These are phyloP conservation scores for Miltochrista miniata DNA, from an alignment of 2,888 invertebrate genomes.

Conservation along the genomic window DNA sequence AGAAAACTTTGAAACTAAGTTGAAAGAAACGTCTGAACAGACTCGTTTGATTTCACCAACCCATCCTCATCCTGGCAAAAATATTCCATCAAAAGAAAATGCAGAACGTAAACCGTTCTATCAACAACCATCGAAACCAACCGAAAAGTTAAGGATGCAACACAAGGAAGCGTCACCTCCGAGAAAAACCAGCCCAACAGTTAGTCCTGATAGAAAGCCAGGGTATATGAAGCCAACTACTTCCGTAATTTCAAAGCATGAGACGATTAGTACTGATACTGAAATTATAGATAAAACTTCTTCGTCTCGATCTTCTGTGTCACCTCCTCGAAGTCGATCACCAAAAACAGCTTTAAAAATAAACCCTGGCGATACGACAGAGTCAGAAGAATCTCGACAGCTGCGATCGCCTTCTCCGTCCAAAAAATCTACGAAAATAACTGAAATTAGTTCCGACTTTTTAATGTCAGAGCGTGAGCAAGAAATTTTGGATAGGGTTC, in stretches of 20 bases:
- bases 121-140: conserved; percentile 6
- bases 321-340: conserved; percentile 18
- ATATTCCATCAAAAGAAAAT: conserved; percentile 8
- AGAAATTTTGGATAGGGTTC: conserved; percentile 66
- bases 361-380: conserved; percentile 17
- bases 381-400: conserved; percentile 38
- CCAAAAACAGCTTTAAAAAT: conserved; percentile 16
- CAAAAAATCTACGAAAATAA: conserved; percentile 40
- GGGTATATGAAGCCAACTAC: conserved; percentile 61
- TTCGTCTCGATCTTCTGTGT: conserved; percentile 22
- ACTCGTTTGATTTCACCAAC: conserved; percentile 7
- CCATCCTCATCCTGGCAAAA: background rate
- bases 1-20: conserved; percentile 20
- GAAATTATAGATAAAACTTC: conserved; percentile 13
- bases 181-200: conserved; percentile 22
- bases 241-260: conserved; percentile 30
- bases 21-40: background rate
- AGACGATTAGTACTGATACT: conserved; percentile 24
- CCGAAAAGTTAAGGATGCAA: background rate
- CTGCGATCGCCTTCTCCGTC: conserved; percentile 47
- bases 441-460: conserved; percentile 50
- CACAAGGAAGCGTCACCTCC: conserved; percentile 11
- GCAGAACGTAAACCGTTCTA: conserved; percentile 19
- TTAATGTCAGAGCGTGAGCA: conserved; percentile 66
- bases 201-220: conserved; percentile 51